Percentiles rank a stretch among this genome's conserved stretches.
These are phyloP conservation scores for Xerus inauris DNA, from an alignment of 2,113 vertebrate genomes.

Conservation along the genomic window DNA sequence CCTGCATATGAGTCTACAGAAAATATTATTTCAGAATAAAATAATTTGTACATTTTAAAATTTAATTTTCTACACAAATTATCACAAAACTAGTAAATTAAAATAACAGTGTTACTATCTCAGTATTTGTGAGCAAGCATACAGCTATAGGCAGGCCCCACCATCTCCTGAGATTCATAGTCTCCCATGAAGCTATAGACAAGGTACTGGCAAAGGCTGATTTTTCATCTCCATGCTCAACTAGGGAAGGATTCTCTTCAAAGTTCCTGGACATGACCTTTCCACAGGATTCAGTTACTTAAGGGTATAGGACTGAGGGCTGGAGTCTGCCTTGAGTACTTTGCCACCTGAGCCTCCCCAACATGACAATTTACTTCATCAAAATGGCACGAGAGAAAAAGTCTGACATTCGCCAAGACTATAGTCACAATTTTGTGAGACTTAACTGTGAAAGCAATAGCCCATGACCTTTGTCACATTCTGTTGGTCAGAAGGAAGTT, in stretches of 20 bases:
- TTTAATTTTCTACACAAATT: background rate
- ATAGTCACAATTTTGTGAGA: background rate
- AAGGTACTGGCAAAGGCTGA: background rate
- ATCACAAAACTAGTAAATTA: background rate
- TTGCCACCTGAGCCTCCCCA: background rate
- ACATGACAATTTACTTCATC: background rate
- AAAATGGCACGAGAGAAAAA: background rate
- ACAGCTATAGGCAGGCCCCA: background rate
- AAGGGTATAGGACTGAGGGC: background rate
- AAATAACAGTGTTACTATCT: background rate
- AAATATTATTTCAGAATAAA: background rate
- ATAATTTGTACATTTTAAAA: background rate
- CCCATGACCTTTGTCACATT: background rate
- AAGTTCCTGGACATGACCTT: background rate
- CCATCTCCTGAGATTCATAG: background rate
- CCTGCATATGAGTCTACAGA: background rate
- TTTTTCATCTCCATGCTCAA: background rate
- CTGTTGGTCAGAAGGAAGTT: background rate
- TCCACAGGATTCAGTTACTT: background rate
- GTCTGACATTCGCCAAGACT: background rate
- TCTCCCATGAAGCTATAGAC: background rate
- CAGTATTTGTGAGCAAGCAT: background rate
- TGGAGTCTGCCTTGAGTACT: background rate
- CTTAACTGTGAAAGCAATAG: background rate
- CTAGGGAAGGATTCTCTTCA: background rate